Conservation (phyloP, 1,140 invertebrate species). For the Ceratina japonica region DNA sequence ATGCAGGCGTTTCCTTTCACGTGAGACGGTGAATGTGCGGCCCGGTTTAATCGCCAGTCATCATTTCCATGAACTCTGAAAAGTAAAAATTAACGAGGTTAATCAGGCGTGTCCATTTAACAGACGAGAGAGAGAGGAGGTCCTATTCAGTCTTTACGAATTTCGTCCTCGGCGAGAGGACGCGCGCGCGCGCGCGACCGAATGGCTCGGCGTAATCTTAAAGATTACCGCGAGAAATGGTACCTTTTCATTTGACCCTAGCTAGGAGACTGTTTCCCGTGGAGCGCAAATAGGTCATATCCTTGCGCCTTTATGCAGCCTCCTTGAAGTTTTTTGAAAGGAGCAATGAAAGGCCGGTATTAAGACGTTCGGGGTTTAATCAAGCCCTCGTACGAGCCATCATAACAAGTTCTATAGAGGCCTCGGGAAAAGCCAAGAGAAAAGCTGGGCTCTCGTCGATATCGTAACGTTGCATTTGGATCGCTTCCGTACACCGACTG, state of each 20-base stretch:
- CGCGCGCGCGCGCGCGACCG: not conserved
- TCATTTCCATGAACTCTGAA: constrained; percentile 88
- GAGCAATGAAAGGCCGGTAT: constrained; percentile 46
- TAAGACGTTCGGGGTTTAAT: constrained; percentile 53
- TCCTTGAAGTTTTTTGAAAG: constrained; percentile 41
- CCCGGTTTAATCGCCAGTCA: constrained; percentile 83
- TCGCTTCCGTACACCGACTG: too few relatives aligned
- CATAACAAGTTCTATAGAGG: constrained; percentile 31
- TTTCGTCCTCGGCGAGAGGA: too few relatives aligned
- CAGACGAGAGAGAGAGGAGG: not conserved
- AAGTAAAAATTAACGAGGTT: constrained; percentile 55
- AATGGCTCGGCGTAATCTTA: not conserved
- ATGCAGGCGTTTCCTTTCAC: constrained; percentile 13
- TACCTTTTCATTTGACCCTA: constrained; percentile 1
- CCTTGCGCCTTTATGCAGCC: constrained; percentile 15
- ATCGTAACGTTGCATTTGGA: too few relatives aligned
- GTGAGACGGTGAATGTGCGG: not conserved
- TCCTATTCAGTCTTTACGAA: not conserved
- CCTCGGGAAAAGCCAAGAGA: not conserved
- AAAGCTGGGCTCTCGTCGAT: not conserved
- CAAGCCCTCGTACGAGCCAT: constrained; percentile 27
- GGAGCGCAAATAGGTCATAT: constrained; percentile 55
- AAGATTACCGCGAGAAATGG: not conserved
- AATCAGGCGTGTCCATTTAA: not conserved
- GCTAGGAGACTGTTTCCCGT: constrained; percentile 2